These are phyloP conservation scores for Dasyurus viverrinus DNA, from an alignment of 2,113 vertebrate genomes.

Conservation along the genomic window DNA sequence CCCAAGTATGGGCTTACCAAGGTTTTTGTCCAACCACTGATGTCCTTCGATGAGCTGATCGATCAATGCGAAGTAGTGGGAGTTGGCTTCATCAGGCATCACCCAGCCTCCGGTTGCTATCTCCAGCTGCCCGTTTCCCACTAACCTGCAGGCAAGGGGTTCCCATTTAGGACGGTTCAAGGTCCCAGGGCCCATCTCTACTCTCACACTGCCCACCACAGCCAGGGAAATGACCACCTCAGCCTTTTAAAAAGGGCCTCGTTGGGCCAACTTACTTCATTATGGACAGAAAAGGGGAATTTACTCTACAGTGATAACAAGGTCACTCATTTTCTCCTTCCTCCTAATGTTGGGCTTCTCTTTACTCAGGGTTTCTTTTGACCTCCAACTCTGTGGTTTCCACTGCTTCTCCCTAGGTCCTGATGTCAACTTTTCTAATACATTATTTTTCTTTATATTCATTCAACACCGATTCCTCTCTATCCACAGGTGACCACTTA, in stretches of 20 bases:
- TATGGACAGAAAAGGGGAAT: not conserved
- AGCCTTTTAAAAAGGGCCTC: not conserved
- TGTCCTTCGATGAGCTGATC: slow-evolving; percentile 99
- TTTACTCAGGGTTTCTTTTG: not conserved
- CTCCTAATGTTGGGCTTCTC: not conserved
- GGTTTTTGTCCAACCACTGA: slow-evolving; percentile 97
- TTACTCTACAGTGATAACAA: not conserved
- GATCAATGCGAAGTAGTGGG: slow-evolving; percentile 97
- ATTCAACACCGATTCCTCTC: not conserved
- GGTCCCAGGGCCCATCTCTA: not conserved
- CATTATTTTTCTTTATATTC: not conserved
- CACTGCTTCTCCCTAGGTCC: not conserved
- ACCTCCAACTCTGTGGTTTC: rapidly evolving
- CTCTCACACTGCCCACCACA: too few relatives aligned
- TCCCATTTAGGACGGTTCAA: not conserved
- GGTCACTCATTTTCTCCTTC: not conserved
- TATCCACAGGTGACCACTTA: not conserved
- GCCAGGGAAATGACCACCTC: not conserved
- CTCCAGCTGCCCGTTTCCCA: slow-evolving; percentile 94
- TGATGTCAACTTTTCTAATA: rapidly evolving
- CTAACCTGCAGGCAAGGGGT: slow-evolving; percentile 77
- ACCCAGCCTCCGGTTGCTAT: slow-evolving; percentile 98
- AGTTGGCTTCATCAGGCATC: slow-evolving; percentile 97
- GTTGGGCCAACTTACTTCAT: not conserved
- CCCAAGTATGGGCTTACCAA: slow-evolving; percentile 84